Percentiles rank a stretch among this genome's conserved stretches.
Evolutionary conservation across 2,797 vertebrate species (phyloP).

Genomic region (Spondyliosoma cantharus): DNA sequence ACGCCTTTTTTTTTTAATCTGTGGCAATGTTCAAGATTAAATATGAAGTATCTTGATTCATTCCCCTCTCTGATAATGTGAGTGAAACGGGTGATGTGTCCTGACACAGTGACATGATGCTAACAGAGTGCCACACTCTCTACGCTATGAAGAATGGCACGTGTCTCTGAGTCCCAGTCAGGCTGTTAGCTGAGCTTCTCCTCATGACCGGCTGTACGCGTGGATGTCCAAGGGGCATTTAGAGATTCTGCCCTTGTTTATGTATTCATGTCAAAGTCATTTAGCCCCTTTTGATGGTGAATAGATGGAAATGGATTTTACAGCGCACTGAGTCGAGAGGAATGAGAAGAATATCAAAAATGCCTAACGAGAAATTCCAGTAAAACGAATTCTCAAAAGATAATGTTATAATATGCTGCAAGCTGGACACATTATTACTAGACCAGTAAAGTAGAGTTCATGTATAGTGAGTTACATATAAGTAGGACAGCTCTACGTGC

Average conservation of each 20-base stretch:
- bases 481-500: neutral
- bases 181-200: conserved; percentile 40
- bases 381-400: neutral
- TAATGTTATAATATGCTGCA: neutral
- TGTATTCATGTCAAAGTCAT: conserved; percentile 52
- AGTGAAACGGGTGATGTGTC: conserved; percentile 10
- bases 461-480: neutral
- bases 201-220: conserved; percentile 42
- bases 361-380: neutral
- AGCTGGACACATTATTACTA: neutral
- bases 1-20: neutral
- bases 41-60: neutral
- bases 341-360: neutral
- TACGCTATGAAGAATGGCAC: conserved; percentile 38
- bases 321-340: neutral
- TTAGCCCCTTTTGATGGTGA: conserved; percentile 34
- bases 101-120: conserved; percentile 34
- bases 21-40: neutral
- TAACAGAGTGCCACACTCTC: conserved; percentile 23
- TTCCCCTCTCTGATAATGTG: neutral
- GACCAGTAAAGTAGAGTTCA: neutral
- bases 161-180: conserved; percentile 18
- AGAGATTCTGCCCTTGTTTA: conserved; percentile 41
- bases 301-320: conserved; percentile 28
- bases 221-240: conserved; percentile 38